A percentile compares a stretch with the other conserved stretches of the same genome.
Conservation (phyloP, 2,888 invertebrate genomes). For the Pogonocherus hispidulus region DNA sequence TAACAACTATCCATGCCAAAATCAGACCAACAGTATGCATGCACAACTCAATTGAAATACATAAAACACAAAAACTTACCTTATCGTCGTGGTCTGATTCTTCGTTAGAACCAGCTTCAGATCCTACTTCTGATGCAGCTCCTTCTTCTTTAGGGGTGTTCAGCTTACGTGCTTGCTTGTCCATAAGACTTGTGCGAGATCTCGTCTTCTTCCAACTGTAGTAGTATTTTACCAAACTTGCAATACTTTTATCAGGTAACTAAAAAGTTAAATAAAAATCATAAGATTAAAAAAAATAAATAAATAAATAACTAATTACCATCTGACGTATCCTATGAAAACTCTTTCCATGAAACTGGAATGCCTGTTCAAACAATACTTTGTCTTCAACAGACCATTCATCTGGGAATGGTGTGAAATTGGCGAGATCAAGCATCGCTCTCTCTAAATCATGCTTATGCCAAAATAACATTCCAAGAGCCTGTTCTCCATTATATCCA, state of each 20-base stretch:
- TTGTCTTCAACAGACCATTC: conserved; percentile 99
- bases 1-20: conserved; percentile 31
- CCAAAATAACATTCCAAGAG: conserved; percentile 98
- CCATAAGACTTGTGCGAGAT: conserved; percentile 93
- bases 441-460: conserved; percentile 96
- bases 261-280: conserved; percentile 66
- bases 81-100: conserved; percentile 93
- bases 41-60: conserved; percentile 19
- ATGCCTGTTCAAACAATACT: conserved; percentile 97
- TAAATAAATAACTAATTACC: conserved; percentile 73
- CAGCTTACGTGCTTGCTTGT: conserved; percentile 81
- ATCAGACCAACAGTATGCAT: conserved; percentile 22
- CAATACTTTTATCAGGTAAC: conserved; percentile 97
- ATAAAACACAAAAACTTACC: conserved; percentile 72
- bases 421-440: conserved; percentile 93
- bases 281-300: neutral
- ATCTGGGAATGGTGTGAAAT: conserved; percentile 97
- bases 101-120: conserved; percentile 86
- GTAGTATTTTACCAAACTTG: conserved; percentile 96
- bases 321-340: conserved; percentile 97
- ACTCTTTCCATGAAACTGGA: conserved; percentile 98
- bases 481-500: conserved; percentile 97
- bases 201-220: conserved; percentile 99
- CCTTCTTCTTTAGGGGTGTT: conserved; percentile 78
- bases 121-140: conserved; percentile 82